A percentile compares a stretch with the other conserved stretches of the same genome.
Conservation (phyloP, 2,888 invertebrate genomes). For the Ochropleura leucogaster region DNA sequence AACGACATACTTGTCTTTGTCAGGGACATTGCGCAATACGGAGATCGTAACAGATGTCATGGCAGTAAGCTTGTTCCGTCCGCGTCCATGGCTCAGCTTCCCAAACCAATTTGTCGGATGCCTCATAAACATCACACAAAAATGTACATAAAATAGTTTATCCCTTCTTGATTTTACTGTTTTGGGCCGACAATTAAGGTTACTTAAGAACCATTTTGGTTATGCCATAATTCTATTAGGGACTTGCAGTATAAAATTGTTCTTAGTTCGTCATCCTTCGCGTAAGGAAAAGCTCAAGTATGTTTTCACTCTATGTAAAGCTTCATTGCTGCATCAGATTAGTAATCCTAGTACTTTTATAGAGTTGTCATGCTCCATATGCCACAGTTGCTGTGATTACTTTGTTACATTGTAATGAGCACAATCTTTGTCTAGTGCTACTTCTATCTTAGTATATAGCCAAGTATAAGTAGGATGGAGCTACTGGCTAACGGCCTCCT, state of each 20-base stretch:
- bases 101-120: constrained; percentile 7
- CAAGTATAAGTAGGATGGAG: constrained; percentile 28
- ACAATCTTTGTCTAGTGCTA: constrained; percentile 9
- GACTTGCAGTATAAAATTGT: constrained; percentile 2
- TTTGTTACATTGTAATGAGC: constrained; percentile 46
- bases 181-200: neutral
- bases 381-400: constrained; percentile 24
- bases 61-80: constrained; percentile 12
- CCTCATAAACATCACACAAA: constrained; percentile 3
- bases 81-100: constrained; percentile 15
- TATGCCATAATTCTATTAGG: constrained; percentile 1
- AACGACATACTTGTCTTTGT: constrained; percentile 60
- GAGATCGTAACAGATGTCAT: constrained; percentile 45
- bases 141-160: constrained; percentile 5
- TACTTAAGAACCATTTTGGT: constrained; percentile 9
- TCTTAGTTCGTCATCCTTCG: neutral
- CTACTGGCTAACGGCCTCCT: constrained; percentile 19
- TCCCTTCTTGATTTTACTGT: neutral
- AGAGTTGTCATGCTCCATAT: constrained; percentile 33
- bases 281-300: constrained; percentile 3
- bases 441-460: constrained; percentile 20
- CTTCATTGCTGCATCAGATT: constrained; percentile 30
- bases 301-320: constrained; percentile 53
- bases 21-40: constrained; percentile 61
- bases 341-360: constrained; percentile 41